Evolutionary conservation across 2,888 invertebrate genomes (phyloP).

Genomic region (Cosmopolites sordidus): DNA sequence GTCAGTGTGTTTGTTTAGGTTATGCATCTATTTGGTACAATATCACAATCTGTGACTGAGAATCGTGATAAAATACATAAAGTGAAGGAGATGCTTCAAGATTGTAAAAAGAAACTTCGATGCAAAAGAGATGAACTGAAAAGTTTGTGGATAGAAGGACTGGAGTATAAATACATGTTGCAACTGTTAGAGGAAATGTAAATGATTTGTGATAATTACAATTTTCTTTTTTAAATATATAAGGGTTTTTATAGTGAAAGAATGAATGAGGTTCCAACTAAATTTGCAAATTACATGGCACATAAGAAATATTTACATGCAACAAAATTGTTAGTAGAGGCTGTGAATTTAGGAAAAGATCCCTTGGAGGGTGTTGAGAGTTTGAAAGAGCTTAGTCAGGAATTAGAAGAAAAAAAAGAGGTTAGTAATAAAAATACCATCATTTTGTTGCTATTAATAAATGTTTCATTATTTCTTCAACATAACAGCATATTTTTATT

Average conservation of each 20-base stretch:
- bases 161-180: slow-evolving; percentile 91
- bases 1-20: slow-evolving; percentile 38
- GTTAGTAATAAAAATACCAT: slow-evolving; percentile 36
- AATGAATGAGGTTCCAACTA: slow-evolving; percentile 68
- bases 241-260: slow-evolving; percentile 60
- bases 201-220: slow-evolving; percentile 40
- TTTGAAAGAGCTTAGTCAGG: slow-evolving; percentile 70
- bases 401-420: slow-evolving; percentile 66
- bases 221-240: neutral
- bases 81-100: slow-evolving; percentile 76
- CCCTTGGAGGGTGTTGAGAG: slow-evolving; percentile 79
- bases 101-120: slow-evolving; percentile 79
- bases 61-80: slow-evolving; percentile 71
- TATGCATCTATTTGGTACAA: slow-evolving; percentile 67
- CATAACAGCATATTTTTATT: too few species aligned
- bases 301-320: slow-evolving; percentile 81
- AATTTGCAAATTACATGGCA: slow-evolving; percentile 60
- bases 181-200: slow-evolving; percentile 87
- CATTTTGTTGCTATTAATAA: neutral
- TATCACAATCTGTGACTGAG: slow-evolving; percentile 71
- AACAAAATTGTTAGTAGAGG: slow-evolving; percentile 73
- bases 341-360: slow-evolving; percentile 63
- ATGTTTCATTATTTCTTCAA: neutral
- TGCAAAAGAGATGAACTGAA: slow-evolving; percentile 90
- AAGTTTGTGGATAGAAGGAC: slow-evolving; percentile 89